Percentiles rank a stretch among this genome's conserved stretches.
Conservation (phyloP, 2,113 vertebrate species). For the Odontesthes bonariensis region DNA sequence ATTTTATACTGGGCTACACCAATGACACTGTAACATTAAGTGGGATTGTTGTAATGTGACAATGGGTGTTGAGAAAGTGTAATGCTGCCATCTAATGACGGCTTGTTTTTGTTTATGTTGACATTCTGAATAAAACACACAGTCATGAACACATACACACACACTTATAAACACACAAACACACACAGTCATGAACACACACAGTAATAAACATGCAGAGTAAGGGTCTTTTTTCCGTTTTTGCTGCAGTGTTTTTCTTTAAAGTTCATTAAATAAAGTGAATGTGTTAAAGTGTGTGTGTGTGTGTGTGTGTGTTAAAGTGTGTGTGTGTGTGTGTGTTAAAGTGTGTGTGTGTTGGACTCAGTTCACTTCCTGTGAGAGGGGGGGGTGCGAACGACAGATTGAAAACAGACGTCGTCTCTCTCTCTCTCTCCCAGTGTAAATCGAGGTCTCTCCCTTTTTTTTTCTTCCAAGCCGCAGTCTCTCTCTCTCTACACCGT, state of each 20-base stretch:
- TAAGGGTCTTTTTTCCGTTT: background rate
- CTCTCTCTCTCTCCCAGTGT: background rate
- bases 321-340: conserved; percentile 2
- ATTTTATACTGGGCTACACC: no score
- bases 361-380: background rate
- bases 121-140: no score
- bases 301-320: background rate
- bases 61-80: no score
- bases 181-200: no score
- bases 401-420: conserved; percentile 64
- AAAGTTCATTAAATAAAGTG: no score
- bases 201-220: no score
- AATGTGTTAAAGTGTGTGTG: conserved; percentile 5
- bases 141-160: background rate
- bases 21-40: no score
- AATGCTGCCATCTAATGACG: no score
- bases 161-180: no score
- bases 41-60: no score
- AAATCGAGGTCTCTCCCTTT: background rate
- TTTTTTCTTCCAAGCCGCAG: conserved; percentile 42
- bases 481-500: conserved; percentile 1
- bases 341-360: conserved; percentile 16
- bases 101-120: no score
- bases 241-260: no score
- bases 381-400: conserved; percentile 9